A percentile compares a stretch with the other conserved stretches of the same genome.
phyloP scores from a whole-genome alignment of 2,113 vertebrate genomes.

The Fukomys damarensis region DNA sequence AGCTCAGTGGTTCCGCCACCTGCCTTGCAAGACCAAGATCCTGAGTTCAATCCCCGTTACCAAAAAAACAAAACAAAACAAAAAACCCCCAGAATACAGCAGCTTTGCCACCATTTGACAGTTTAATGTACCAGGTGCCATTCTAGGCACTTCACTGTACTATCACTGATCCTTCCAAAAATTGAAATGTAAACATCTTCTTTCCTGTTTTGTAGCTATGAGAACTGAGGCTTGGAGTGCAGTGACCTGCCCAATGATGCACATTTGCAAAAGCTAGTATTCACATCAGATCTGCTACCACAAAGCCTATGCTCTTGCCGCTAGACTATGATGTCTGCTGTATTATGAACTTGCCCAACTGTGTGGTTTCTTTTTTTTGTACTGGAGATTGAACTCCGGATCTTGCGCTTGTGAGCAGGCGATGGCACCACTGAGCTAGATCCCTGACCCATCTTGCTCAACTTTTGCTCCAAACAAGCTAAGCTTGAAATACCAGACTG shows the following conservation, averaged over 20 bases:
- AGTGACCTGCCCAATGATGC: not conserved
- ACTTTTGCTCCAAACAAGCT: constrained; percentile 51
- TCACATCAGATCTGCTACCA: not conserved
- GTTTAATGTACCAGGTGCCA: not conserved
- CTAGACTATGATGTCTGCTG: not conserved
- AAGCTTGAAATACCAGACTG: constrained; percentile 68
- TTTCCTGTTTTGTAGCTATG: constrained; percentile 14
- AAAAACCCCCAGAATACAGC: too few relatives aligned
- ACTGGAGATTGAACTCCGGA: too few relatives aligned
- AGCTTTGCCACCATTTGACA: not conserved
- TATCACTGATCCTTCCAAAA: not conserved
- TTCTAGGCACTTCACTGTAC: not conserved
- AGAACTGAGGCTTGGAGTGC: constrained; percentile 30
- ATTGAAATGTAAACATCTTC: not conserved
- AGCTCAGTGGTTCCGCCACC: too few relatives aligned
- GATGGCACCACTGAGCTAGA: too few relatives aligned
- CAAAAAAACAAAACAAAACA: too few relatives aligned
- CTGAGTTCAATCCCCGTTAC: too few relatives aligned
- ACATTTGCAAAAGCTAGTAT: not conserved
- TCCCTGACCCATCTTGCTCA: too few relatives aligned
- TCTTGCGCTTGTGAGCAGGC: too few relatives aligned
- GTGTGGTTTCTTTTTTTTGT: too few relatives aligned
- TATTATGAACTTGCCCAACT: constrained; percentile 66
- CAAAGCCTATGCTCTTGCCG: not conserved
- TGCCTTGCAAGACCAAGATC: too few relatives aligned